Evolutionary conservation across 2,888 invertebrate genomes (phyloP).

Genomic region (Ormyrus pomaceus): DNA sequence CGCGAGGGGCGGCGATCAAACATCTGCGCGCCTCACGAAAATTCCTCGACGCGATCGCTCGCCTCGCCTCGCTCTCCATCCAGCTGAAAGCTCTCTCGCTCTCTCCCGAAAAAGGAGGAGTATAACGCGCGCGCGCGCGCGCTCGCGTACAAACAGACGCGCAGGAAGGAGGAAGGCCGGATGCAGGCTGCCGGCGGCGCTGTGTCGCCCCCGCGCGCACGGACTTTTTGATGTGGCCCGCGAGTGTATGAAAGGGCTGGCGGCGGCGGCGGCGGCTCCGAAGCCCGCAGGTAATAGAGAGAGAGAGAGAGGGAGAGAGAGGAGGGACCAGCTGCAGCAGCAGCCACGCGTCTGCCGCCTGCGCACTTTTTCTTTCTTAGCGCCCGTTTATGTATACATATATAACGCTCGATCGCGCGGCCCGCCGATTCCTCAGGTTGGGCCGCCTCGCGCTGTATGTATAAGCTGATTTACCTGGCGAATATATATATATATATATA

Average conservation of each 20-base stretch:
- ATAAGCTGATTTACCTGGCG: no score
- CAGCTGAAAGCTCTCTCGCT: constrained; percentile 48
- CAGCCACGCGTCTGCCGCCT: background rate
- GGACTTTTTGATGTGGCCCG: constrained; percentile 31
- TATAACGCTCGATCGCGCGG: no score
- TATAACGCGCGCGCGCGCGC: background rate
- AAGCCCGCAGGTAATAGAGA: background rate
- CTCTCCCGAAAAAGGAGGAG: constrained; percentile 54
- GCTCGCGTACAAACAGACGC: no score
- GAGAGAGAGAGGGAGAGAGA: constrained; percentile 8
- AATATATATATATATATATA: no score
- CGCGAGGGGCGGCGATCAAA: no score
- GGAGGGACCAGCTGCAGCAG: constrained; percentile 20
- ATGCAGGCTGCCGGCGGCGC: constrained; percentile 49
- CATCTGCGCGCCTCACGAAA: constrained; percentile 47
- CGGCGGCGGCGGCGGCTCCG: constrained; percentile 1
- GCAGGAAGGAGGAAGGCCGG: constrained; percentile 22
- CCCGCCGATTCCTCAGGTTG: no score
- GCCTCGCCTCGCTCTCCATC: no score
- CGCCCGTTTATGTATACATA: no score
- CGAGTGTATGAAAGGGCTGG: constrained; percentile 1
- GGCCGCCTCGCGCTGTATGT: no score
- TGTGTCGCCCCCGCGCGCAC: background rate
- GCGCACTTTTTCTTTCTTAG: background rate
- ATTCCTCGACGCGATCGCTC: constrained; percentile 30